These are phyloP conservation scores for Leucophenga maculata DNA, from an alignment of 2,888 invertebrate genomes.

Conservation along the genomic window DNA sequence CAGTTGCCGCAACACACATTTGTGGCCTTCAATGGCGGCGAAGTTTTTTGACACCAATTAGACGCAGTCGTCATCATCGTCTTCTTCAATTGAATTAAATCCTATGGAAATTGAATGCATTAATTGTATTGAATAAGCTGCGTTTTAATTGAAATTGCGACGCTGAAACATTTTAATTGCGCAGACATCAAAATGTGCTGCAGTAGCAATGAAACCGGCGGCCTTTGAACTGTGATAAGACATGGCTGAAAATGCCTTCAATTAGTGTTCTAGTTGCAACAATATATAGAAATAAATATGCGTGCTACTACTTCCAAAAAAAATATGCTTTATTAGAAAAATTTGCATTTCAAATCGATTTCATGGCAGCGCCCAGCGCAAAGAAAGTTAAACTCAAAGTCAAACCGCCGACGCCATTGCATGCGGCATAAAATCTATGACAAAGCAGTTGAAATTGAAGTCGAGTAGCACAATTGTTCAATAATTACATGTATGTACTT, in stretches of 20 bases:
- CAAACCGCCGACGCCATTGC: slow-evolving; percentile 32
- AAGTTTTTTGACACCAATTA: slow-evolving; percentile 36
- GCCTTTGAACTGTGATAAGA: slow-evolving; percentile 13
- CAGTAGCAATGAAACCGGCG: neutral
- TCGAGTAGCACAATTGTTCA: slow-evolving; percentile 58
- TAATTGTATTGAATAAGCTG: slow-evolving; percentile 10
- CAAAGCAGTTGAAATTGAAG: neutral
- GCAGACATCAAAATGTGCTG: slow-evolving; percentile 40
- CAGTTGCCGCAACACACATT: neutral
- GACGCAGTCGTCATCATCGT: neutral
- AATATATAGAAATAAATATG: no score
- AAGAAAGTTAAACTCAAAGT: slow-evolving; percentile 44
- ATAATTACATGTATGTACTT: slow-evolving; percentile 25
- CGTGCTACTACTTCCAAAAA: no score
- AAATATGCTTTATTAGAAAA: neutral
- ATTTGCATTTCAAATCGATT: slow-evolving; percentile 56
- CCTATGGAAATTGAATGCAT: neutral
- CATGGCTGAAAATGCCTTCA: no score
- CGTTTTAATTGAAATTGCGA: slow-evolving; percentile 27
- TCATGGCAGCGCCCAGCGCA: slow-evolving; percentile 19
- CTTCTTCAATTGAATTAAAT: neutral
- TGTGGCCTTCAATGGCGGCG: neutral
- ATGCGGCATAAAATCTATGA: neutral
- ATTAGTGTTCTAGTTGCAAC: no score
- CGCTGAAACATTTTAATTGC: slow-evolving; percentile 59